Base-by-base conservation (phyloP, 1,140 invertebrate species). In the Scaptodrosophila lebanonensis region DNA sequence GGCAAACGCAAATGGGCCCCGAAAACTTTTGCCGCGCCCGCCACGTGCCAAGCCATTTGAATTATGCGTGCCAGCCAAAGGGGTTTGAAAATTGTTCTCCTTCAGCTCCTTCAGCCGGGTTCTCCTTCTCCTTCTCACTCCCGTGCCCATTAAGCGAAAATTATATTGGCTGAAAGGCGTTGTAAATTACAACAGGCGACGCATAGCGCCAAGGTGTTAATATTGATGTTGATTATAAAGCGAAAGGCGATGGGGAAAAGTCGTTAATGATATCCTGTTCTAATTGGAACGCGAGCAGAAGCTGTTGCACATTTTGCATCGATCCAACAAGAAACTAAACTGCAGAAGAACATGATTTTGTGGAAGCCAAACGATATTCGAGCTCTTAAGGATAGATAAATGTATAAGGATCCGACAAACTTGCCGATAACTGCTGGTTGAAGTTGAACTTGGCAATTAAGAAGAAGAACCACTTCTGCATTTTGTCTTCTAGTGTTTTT, bases 41-140 rank as follows among this genome's bases (percentile, higher is more conserved):
- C 9, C 35, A 4, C 5, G 13, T n/a, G n/a, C 13, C 13, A 13
- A 15, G 53, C 44, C 69, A 59, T 75, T 82, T 67, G 75, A 75
- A 82, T 82, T 82, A 82, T 79, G 75, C 73, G 73, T 65, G 73
- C 73, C 22, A 3, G 22, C 22, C 73, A 73, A 77, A 79, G 73
- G 68, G 73, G 65, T 77, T 66, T 27, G 43, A 43, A 39, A 51
- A 49, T 65, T 47, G 25, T 44, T 60, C 18, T n/a, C 13, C 22
- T 11, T 9, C 33, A 15, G 51, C 40, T 29, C 6, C 15, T 9
- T 16, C 45, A 22, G 29, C 17, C 27, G 29, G 2, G 35, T 32
- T 12, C n/a, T 2, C 30, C 18, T 13, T 33, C 12, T 9, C 25
- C 27, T 13, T 43, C 33, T 47, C 30, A 11, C 30, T 22, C 39